Evolutionary conservation across 2,888 invertebrate genomes (phyloP), one percentile per base, ranked within the genome.

Genomic region (Lomographa bimaculata): DNA sequence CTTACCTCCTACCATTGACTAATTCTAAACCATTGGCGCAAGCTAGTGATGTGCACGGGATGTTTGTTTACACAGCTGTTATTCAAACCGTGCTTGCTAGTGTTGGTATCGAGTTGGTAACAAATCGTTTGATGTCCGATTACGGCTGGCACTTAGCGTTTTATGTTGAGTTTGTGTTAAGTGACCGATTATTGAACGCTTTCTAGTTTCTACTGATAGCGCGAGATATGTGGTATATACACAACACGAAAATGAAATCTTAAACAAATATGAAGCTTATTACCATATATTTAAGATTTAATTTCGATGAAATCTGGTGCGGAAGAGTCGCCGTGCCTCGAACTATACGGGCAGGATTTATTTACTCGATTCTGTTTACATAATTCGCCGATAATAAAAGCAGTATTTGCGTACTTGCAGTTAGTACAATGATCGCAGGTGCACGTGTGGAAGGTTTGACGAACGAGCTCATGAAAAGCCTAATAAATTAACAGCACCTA

Each of bases 21-120:
- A n/a, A n/a, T n/a, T n/a, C n/a, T n/a, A n/a, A n/a, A n/a, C n/a
- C 44, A 55, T 59, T 48, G 67, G 60, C 59, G 46, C 53, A 42
- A 42, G 44, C 46, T 64, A 67, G 70, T 69, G 70, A 66, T 68
- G 65, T 56, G 56, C 61, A 55, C 29, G 38, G 44, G 50, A 49
- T 66, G 65, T 69, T 76, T 79, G 66, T 78, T 76, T 78, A 70
- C 64, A 50, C 76, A 79, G 79, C 69, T 73, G 75, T 47, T 46
- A 46, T 56, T 45, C 46, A 53, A 52, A 20, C 29, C 25, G 41
- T 54, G 42, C 38, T 34, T 50, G 39, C 50, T 19, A 14, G 35
- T 35, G 46, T 47, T 27, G 47, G 53, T 60, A 71, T 67, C 64
- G 62, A 60, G 48, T 58, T 57, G 50, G 66, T 54, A 66, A 72